Evolutionary conservation across 2,888 invertebrate species (phyloP).

Genomic region (Andrena haemorrhoa): DNA sequence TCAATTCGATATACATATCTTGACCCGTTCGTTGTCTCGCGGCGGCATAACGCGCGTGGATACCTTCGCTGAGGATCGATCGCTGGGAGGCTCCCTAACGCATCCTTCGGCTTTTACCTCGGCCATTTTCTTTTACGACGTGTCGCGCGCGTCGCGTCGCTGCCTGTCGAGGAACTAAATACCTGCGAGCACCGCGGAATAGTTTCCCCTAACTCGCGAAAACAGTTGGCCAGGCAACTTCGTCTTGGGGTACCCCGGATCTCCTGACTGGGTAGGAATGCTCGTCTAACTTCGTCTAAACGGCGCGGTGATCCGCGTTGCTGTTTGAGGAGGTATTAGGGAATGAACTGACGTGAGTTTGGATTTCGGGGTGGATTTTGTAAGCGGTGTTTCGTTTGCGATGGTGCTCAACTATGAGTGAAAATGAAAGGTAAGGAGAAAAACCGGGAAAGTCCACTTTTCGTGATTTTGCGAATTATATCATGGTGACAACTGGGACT

Average conservation of each 20-base stretch:
- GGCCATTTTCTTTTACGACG: too few species aligned
- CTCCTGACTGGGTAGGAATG: not conserved
- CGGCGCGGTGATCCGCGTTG: not conserved
- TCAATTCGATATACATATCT: slow-evolving; percentile 46
- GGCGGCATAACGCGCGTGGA: slow-evolving; percentile 17
- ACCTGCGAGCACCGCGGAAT: not conserved
- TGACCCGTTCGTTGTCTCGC: slow-evolving; percentile 29
- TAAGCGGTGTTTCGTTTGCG: too few species aligned
- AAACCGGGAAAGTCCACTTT: too few species aligned
- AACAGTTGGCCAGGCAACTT: not conserved
- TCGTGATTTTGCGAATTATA: too few species aligned
- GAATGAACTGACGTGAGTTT: too few species aligned
- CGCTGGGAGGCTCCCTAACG: slow-evolving; percentile 33
- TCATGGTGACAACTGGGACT: too few species aligned
- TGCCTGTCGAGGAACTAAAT: too few species aligned
- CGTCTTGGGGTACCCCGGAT: not conserved
- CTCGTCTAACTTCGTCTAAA: slow-evolving; percentile 7
- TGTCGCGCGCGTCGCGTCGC: too few species aligned
- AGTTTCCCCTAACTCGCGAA: slow-evolving; percentile 21
- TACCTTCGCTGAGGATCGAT: slow-evolving; percentile 10
- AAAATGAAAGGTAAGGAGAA: too few species aligned
- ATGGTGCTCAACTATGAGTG: too few species aligned
- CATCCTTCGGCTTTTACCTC: not conserved
- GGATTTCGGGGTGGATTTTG: too few species aligned
- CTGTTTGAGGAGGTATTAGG: not conserved